Evolutionary conservation across 2,113 vertebrate genomes (phyloP), one percentile per base, ranked within the genome.

Genomic region (Stomatorhinus ivindoensis): DNA sequence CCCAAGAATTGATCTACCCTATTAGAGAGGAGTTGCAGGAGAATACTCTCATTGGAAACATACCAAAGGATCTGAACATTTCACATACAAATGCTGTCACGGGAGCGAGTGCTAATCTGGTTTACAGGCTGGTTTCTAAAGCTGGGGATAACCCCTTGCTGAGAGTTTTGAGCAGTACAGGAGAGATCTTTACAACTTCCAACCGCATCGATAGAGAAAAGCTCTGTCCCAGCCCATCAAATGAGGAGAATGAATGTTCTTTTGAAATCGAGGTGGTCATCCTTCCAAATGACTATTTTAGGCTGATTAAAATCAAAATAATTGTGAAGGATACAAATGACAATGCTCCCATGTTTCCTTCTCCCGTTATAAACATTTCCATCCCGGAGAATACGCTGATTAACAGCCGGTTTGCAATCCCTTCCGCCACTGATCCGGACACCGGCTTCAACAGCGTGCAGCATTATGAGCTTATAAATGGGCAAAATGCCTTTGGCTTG

Each of bases 21-120:
- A 99, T 99, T 94, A 97, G 98, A 93, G 98, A 99, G 95, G 98
- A 99, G 93, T 93, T 99, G 95, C 98, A 98, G 93, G 98, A 99
- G 96, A 99, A 99, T 90, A 96, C 98, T 92, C 98, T 99, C 92
- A 98, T 99, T 96, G 98, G 98, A 95, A 99, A 98, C 95, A 99
- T 99, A 98, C 98, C 98, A 97, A 98, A 98, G 97, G 98, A 99
- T 95, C 94, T 99, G 94, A 99, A 99, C 95, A 98, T 99, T 95
- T 99, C 98, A 92, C 98, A 98, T 93, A 97, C 97, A 91, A 98
- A 97, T 94, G 96, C 97, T 95, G 98, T 97, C 96, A 98, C 97
- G 0, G 98, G 98, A 92, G 96, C 96, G 91, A 98, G 96, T 90
- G 96, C 97, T 93, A 99, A 97, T 96, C 97, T 99, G 89, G 98